phyloP scores from a whole-genome alignment of 2,888 invertebrate genomes.

The Cistogaster globosa region DNA sequence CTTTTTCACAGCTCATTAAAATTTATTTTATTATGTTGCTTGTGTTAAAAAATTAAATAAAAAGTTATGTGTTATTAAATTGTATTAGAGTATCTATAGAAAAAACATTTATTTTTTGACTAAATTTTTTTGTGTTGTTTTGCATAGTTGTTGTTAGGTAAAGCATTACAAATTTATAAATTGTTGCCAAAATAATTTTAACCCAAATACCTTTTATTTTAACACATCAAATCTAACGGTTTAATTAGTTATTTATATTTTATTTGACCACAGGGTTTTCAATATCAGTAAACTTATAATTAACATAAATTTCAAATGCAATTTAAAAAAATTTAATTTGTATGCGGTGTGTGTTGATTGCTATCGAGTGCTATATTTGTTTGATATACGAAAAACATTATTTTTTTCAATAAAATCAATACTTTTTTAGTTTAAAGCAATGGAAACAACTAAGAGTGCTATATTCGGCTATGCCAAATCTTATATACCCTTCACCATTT shows the following conservation, averaged over 20 bases:
- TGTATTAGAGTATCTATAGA: background rate
- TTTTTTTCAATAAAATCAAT: no score
- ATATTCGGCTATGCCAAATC: no score
- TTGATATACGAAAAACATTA: background rate
- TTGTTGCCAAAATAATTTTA: slow-evolving; percentile 29
- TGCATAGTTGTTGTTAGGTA: background rate
- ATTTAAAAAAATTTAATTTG: background rate
- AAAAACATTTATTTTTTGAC: background rate
- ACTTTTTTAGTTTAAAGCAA: no score
- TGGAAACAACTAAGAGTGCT: no score
- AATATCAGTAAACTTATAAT: slow-evolving; percentile 50
- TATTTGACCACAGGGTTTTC: slow-evolving; percentile 41
- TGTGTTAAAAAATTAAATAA: background rate
- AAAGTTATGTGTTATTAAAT: background rate
- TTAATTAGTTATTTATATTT: background rate
- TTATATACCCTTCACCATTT: no score
- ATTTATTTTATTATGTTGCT: no score
- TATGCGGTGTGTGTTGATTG: slow-evolving; percentile 9
- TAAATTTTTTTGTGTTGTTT: background rate
- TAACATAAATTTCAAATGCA: slow-evolving; percentile 4
- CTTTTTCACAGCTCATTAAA: background rate
- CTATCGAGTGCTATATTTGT: background rate
- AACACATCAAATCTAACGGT: no score
- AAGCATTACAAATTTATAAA: background rate
- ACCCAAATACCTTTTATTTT: background rate